phyloP scores from a whole-genome alignment of 2,797 vertebrate species.

The Bryconaethiops microstoma region DNA sequence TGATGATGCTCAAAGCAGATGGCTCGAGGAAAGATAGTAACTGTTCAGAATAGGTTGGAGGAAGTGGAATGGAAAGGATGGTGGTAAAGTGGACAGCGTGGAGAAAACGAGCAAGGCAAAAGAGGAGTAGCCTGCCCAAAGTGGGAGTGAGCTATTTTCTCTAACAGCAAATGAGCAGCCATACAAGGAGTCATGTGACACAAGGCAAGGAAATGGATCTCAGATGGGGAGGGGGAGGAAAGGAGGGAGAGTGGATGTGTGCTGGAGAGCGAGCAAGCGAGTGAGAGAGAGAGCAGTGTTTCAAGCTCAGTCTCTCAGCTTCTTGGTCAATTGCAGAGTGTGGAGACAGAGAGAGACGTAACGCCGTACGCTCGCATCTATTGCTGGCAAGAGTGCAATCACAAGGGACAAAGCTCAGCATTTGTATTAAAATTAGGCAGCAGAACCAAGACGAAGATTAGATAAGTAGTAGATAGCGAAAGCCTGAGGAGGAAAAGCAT shows the following conservation, averaged over 20 bases:
- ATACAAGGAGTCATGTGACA: conserved; percentile 72
- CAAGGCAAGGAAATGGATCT: conserved; percentile 48
- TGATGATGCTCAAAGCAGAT: neutral
- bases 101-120: conserved; percentile 54
- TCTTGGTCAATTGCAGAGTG: conserved; percentile 63
- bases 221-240: conserved; percentile 40
- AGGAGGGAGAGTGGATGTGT: conserved; percentile 44
- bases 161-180: conserved; percentile 67
- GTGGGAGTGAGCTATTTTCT: conserved; percentile 63
- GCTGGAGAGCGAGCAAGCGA: conserved; percentile 34
- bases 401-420: conserved; percentile 35
- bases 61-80: conserved; percentile 25
- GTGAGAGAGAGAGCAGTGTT: conserved; percentile 57
- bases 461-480: conserved; percentile 34
- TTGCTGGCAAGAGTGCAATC: conserved; percentile 35
- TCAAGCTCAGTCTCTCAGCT: conserved; percentile 66
- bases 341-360: conserved; percentile 51
- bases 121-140: conserved; percentile 68
- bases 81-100: conserved; percentile 50
- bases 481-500: conserved; percentile 72
- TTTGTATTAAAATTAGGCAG: conserved; percentile 48
- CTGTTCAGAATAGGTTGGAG: conserved; percentile 26
- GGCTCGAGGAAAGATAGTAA: conserved; percentile 5
- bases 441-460: conserved; percentile 47
- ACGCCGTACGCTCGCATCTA: conserved; percentile 28